Conservation (phyloP, 2,888 invertebrate genomes). For the Cheilosia vulpina region DNA sequence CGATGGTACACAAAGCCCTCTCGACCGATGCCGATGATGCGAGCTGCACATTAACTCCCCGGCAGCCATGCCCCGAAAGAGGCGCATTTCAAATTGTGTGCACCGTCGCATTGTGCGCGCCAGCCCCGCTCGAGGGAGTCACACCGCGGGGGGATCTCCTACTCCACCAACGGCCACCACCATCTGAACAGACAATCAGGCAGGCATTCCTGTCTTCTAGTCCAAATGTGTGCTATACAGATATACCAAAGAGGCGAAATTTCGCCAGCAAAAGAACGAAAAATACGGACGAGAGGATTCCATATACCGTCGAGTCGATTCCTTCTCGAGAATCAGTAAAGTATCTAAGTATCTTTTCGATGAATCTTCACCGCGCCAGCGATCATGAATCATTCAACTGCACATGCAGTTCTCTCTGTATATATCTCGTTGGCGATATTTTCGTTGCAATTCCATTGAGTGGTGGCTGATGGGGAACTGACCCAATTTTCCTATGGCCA, state of each 20-base stretch:
- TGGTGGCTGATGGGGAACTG: conserved; percentile 43
- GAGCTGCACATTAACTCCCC: conserved; percentile 69
- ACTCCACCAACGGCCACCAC: conserved; percentile 56
- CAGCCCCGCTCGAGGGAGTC: conserved; percentile 27
- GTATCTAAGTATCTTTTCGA: conserved; percentile 73
- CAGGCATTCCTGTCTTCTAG: conserved; percentile 69
- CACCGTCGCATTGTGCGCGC: conserved; percentile 49
- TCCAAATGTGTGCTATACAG: conserved; percentile 29
- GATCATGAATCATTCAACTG: conserved; percentile 75
- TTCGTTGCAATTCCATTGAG: conserved; percentile 54
- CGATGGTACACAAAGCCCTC: conserved; percentile 66
- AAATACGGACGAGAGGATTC: conserved; percentile 40
- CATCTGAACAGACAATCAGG: conserved; percentile 74
- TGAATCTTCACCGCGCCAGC: conserved; percentile 66
- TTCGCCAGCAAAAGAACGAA: conserved; percentile 21
- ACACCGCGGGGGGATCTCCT: conserved; percentile 43
- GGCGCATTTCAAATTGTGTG: conserved; percentile 72
- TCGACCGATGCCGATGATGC: conserved; percentile 59
- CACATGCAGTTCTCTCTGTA: conserved; percentile 23
- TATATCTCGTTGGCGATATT: conserved; percentile 11
- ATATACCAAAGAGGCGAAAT: conserved; percentile 43
- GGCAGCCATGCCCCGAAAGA: conserved; percentile 69
- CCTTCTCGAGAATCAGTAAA: conserved; percentile 66
- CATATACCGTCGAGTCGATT: conserved; percentile 36
- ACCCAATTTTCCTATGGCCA: conserved; percentile 69